phyloP scores from a whole-genome alignment of 1,140 invertebrate species.

The Brachionus sp. region DNA sequence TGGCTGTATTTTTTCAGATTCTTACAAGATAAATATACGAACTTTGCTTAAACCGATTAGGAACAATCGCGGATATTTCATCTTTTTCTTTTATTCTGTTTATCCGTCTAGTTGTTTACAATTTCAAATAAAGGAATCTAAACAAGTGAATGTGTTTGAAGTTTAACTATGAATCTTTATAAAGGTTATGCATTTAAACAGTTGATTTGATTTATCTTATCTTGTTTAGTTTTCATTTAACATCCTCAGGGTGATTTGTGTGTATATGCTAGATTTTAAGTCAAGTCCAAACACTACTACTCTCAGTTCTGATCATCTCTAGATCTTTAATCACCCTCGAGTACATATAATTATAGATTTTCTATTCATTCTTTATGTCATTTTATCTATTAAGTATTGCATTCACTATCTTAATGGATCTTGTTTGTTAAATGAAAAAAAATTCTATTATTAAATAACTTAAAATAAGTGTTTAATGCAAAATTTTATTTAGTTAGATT shows the following conservation, averaged over 20 bases:
- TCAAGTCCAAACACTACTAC: neutral
- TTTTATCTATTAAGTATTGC: no score
- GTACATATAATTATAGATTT: neutral
- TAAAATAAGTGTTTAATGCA: no score
- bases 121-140: neutral
- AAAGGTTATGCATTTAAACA: conserved; percentile 20
- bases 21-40: neutral
- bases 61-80: neutral
- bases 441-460: no score
- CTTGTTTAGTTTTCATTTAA: neutral
- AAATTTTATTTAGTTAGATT: no score
- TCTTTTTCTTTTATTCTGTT: neutral
- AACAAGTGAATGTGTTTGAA: conserved; percentile 27
- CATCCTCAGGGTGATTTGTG: neutral
- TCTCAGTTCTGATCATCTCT: neutral
- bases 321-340: neutral
- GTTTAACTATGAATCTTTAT: neutral
- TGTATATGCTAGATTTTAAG: neutral
- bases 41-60: conserved; percentile 27
- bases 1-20: neutral
- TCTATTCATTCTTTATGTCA: neutral
- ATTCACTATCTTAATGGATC: no score
- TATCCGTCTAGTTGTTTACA: conserved; percentile 4
- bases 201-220: conserved; percentile 37
- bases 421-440: no score